Percentiles rank a stretch among this genome's conserved stretches.
Evolutionary conservation across 2,888 invertebrate species (phyloP).

Genomic region (Trachelus iudaicus): DNA sequence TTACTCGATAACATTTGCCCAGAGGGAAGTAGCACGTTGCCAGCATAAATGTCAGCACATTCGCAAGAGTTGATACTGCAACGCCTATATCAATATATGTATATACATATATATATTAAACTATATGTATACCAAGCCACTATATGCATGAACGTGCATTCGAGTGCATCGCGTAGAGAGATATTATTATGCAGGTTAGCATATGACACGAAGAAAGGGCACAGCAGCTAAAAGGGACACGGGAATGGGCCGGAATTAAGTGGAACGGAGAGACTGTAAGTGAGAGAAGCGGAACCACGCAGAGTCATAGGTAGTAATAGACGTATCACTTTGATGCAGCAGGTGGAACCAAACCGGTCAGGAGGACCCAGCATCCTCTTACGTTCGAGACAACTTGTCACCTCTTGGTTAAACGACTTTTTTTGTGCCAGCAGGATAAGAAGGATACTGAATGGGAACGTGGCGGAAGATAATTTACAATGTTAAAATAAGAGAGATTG

Average conservation of each 20-base stretch:
- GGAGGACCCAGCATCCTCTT: background rate
- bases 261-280: background rate
- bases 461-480: too few relatives aligned
- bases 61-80: background rate
- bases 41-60: background rate
- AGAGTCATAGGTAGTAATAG: background rate
- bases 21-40: background rate
- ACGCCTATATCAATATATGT: background rate
- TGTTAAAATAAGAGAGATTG: too few relatives aligned
- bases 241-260: too few relatives aligned
- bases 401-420: too few relatives aligned
- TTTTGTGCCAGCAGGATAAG: too few relatives aligned
- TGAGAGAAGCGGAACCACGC: background rate
- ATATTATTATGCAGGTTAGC: conserved; percentile 44
- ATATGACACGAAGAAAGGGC: conserved; percentile 11
- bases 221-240: conserved; percentile 6
- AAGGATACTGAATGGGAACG: too few relatives aligned
- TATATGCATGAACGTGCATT: too few relatives aligned
- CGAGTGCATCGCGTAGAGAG: background rate
- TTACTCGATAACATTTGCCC: background rate
- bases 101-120: too few relatives aligned
- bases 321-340: conserved; percentile 34
- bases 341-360: conserved; percentile 44
- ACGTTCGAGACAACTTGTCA: too few relatives aligned
- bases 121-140: too few relatives aligned